Conservation (phyloP, 2,113 vertebrate species). For the Clupea harengus region DNA sequence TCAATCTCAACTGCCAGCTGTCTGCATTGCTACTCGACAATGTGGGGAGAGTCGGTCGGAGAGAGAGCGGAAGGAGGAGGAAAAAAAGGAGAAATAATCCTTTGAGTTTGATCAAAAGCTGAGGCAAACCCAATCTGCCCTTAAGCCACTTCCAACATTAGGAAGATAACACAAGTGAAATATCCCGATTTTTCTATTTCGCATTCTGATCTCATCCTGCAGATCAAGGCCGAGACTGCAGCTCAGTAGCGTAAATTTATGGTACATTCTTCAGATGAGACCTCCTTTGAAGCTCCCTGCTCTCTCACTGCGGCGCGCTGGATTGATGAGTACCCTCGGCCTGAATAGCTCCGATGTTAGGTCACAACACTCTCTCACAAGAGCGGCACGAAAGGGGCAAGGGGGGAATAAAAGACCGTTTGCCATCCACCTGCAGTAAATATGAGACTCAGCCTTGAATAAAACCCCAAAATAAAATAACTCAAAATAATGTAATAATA, state of each 20-base stretch:
- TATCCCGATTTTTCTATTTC: slow-evolving; percentile 54
- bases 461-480: too few relatives aligned
- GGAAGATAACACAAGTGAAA: slow-evolving; percentile 47
- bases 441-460: slow-evolving; percentile 26
- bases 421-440: not conserved
- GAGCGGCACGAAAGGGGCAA: slow-evolving; percentile 19
- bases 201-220: slow-evolving; percentile 48
- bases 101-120: slow-evolving; percentile 57
- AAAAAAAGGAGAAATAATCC: slow-evolving; percentile 13
- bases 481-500: too few relatives aligned
- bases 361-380: slow-evolving; percentile 37
- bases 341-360: slow-evolving; percentile 40
- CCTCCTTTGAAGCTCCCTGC: slow-evolving; percentile 54
- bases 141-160: slow-evolving; percentile 58
- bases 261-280: slow-evolving; percentile 50
- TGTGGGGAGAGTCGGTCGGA: not conserved
- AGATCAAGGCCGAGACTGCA: slow-evolving; percentile 54
- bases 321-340: slow-evolving; percentile 39
- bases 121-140: slow-evolving; percentile 52
- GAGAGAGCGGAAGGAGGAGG: slow-evolving; percentile 29
- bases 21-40: not conserved
- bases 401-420: not conserved
- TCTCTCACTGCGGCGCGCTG: slow-evolving; percentile 48
- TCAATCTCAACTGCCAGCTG: slow-evolving; percentile 25
- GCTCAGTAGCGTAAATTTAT: slow-evolving; percentile 48